Base-by-base conservation (phyloP, 2,888 invertebrate species). In the Brenthis hecate region DNA sequence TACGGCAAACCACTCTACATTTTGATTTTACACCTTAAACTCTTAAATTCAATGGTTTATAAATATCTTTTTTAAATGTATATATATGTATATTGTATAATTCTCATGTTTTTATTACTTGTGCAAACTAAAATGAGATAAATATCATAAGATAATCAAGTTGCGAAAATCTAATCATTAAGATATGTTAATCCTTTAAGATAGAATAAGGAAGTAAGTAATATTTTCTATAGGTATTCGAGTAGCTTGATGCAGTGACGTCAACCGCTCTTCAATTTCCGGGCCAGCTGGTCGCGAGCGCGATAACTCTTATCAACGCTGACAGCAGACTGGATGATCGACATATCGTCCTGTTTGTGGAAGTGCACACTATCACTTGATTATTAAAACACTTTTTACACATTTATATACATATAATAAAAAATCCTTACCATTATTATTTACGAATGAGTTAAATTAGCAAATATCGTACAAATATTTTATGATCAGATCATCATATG, bases 321-420 rank as follows among this genome's bases (percentile, higher is more conserved):
- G 76, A 77, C 79, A 76, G 76, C 79, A 85, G 84, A 84, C 85
- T 87, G 86, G 86, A 87, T 88, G 87, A 88, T 88, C 89, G 87
- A 88, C 86, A 85, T 81, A 87, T 86, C 80, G 81, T 75, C 72
- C 70, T 83, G 80, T 84, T 81, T 82, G 82, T 82, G 80, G 79
- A 81, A 82, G 80, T 82, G 79, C 79, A 77, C 68, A 72, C 69
- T 73, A 72, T 74, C 68, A 66, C 6, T 73, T 70, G 70, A 56
- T 51, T 71, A 63, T 56, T 63, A 68, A 53, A 56, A 56, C 48
- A 69, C 28, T 23, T 56, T 53, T 57, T 43, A 11, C 11, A 43
- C 36, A 43, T 43, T 43, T 43, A 43, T 43, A 28, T 28, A 28
- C 28, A 2, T 43, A 36, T 51, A 13, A 16, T 14, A 51, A 51